phyloP scores from a whole-genome alignment of 2,113 vertebrate genomes.

The Oophaga pumilio region DNA sequence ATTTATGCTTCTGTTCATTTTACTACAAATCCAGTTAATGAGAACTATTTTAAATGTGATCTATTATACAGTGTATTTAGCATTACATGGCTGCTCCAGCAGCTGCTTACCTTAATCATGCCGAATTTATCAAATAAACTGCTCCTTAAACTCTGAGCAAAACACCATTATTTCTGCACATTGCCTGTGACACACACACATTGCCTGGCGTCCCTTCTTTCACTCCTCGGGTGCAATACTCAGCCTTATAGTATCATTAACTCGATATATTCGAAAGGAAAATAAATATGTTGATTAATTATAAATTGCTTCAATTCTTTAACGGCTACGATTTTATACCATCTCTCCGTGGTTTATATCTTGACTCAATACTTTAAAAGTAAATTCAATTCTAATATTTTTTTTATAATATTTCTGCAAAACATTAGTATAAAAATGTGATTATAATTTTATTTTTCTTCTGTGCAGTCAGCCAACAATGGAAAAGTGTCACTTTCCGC shows the following conservation, averaged over 20 bases:
- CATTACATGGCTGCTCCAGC: slow-evolving; percentile 28
- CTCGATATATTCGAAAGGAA: background rate
- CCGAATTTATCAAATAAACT: slow-evolving; percentile 41
- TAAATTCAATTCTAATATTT: background rate
- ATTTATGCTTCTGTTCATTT: slow-evolving; percentile 30
- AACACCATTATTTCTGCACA: slow-evolving; percentile 33
- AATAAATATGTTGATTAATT: slow-evolving; percentile 15
- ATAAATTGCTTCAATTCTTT: background rate
- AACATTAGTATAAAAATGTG: background rate
- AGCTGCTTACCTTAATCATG: slow-evolving; percentile 48
- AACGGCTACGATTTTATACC: background rate
- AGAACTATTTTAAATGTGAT: slow-evolving; percentile 39
- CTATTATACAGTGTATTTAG: slow-evolving; percentile 41
- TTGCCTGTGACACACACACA: slow-evolving; percentile 1
- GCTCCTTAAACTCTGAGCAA: slow-evolving; percentile 15
- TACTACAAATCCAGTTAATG: slow-evolving; percentile 40
- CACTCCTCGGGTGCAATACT: background rate
- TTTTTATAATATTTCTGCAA: background rate
- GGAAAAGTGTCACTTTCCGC: too few relatives aligned
- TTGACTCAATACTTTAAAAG: background rate
- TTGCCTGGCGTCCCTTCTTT: background rate
- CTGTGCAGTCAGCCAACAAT: too few relatives aligned
- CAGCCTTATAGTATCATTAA: slow-evolving; percentile 26
- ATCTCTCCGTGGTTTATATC: background rate
- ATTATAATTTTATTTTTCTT: too few relatives aligned